Evolutionary conservation across 1,140 invertebrate genomes (phyloP), one percentile per base, ranked within the genome.

Genomic region (Anthonomus grandis): DNA sequence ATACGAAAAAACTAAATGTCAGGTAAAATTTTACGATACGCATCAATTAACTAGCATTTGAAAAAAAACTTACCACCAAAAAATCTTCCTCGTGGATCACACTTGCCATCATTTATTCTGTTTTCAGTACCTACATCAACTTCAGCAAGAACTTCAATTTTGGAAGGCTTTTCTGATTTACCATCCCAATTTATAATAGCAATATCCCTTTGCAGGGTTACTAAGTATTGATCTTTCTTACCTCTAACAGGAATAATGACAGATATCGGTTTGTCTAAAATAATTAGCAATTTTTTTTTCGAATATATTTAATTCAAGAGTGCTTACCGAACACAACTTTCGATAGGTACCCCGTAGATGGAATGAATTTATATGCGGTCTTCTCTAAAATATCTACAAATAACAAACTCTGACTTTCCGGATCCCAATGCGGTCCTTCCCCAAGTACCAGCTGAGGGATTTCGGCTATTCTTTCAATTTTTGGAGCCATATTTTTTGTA

Each of bases 51-150:
- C 27, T 31, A 8, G n/a, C 27, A 31, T 31, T n/a, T 31, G 27
- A 39, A 39, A 39, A 39, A 8, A 8, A 24, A 15, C 45, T 57
- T 63, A 64, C 67, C 67, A 15, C 55, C 57, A 81, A 86, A 92
- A 5, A 95, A 74, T 39, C 90, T 76, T 24, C 92, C 92, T 2
- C 66, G 71, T 0, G 83, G 79, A 72, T 95, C 92, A 59, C 85
- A 86, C 75, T 95, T 95, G 13, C 83, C 92, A 72, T 95, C 91
- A 66, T 95, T 95, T 57, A 90, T 83, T 62, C 89, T 77, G 63
- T 85, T 91, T 37, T 62, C 47, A 31, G 56, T 60, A 9, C 53
- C 58, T 22, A 13, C 27, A 48, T 59, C 23, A 12, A 68, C 63
- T 62, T 67, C 65, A 24, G 58, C 24, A 4, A 71, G 9, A 53